A percentile compares a stretch with the other conserved stretches of the same genome.
Conservation (phyloP, 2,113 vertebrate species). For the Oryzias celebensis region DNA sequence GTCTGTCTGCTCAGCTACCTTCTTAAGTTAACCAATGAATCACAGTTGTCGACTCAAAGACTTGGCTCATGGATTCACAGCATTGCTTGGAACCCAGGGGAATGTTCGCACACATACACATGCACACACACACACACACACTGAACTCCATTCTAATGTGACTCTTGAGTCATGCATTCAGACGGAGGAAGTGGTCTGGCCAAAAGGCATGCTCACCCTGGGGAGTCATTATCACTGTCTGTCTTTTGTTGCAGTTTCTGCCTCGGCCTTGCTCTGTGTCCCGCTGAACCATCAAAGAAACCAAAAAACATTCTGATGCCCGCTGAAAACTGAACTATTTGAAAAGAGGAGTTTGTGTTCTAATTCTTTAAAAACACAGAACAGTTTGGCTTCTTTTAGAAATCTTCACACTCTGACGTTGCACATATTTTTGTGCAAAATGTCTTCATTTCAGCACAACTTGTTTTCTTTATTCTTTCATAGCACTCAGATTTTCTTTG, state of each 20-base stretch:
- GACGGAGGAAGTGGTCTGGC: slow-evolving; percentile 60
- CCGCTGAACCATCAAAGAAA: not conserved
- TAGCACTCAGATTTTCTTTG: too few species aligned
- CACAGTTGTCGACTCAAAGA: slow-evolving; percentile 40
- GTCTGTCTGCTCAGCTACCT: not conserved
- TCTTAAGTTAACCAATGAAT: slow-evolving; percentile 56
- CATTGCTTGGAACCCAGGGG: slow-evolving; percentile 20
- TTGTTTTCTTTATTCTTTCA: too few species aligned
- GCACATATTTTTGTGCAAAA: too few species aligned
- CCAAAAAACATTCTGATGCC: not conserved
- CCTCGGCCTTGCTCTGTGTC: not conserved
- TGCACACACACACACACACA: slow-evolving; percentile 8
- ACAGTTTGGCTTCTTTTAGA: too few species aligned
- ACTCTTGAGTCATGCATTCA: slow-evolving; percentile 60
- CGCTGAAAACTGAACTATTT: not conserved
- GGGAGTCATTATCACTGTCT: slow-evolving; percentile 54
- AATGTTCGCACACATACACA: not conserved
- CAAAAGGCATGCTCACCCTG: slow-evolving; percentile 46
- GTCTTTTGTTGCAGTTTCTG: slow-evolving; percentile 2
- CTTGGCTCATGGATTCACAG: slow-evolving; percentile 56
- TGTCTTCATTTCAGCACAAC: too few species aligned
- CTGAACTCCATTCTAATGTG: slow-evolving; percentile 40
- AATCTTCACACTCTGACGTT: too few species aligned
- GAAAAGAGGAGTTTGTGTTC: not conserved
- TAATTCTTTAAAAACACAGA: too few species aligned